These are phyloP conservation scores for Zaprionus ghesquierei DNA, from an alignment of 1,140 invertebrate species.

Conservation along the genomic window DNA sequence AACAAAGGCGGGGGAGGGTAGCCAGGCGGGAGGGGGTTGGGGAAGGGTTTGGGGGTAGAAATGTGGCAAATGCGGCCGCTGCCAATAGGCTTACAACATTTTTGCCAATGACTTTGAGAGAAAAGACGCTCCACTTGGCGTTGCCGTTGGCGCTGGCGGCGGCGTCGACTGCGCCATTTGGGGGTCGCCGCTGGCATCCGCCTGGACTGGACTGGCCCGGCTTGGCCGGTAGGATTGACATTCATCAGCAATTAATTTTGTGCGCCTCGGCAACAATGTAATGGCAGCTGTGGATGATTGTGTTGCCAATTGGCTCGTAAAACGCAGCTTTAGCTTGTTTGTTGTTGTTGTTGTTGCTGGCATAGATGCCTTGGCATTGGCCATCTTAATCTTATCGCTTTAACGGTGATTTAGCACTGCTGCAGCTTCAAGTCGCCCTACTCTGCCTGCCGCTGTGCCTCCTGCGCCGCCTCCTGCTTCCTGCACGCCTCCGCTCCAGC, in stretches of 20 bases:
- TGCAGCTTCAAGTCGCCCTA: not conserved
- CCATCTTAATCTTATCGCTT: slow-evolving; percentile 71
- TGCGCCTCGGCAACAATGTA: slow-evolving; percentile 77
- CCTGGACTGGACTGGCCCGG: not conserved
- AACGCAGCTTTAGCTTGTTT: slow-evolving; percentile 39
- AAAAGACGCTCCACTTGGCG: slow-evolving; percentile 15
- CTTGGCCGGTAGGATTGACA: slow-evolving; percentile 43
- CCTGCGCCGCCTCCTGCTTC: not conserved
- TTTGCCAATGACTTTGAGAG: slow-evolving; percentile 81
- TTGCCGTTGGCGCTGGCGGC: not conserved
- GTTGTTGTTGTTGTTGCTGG: slow-evolving; percentile 16
- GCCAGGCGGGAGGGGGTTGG: not conserved
- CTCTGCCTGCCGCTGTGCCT: not conserved
- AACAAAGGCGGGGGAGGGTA: slow-evolving; percentile 23
- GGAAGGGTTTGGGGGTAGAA: not conserved
- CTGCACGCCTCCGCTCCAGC: not conserved
- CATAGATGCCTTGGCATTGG: slow-evolving; percentile 41
- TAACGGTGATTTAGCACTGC: slow-evolving; percentile 76
- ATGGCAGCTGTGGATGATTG: slow-evolving; percentile 39
- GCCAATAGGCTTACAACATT: slow-evolving; percentile 68
- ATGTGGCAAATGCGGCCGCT: slow-evolving; percentile 44
- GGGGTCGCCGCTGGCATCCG: slow-evolving; percentile 2
- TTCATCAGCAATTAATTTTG: slow-evolving; percentile 82
- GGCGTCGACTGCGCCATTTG: not conserved
- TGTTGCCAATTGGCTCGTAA: slow-evolving; percentile 75